Evolutionary conservation across 2,797 vertebrate species (phyloP).

Genomic region (Enteromius afrohamiltoni): DNA sequence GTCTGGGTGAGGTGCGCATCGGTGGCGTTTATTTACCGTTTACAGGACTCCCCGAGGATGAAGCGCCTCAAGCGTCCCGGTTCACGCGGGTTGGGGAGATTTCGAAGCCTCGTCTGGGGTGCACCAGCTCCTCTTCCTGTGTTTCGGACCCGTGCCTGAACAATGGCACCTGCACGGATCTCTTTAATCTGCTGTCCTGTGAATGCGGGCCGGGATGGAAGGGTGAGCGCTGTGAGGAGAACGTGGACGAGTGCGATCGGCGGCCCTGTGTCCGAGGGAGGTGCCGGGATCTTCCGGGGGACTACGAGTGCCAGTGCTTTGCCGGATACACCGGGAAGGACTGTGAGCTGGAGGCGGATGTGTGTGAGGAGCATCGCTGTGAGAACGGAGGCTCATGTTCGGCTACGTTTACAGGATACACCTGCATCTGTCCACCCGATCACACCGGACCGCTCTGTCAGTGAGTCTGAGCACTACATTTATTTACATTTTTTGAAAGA

Average conservation of each 20-base stretch:
- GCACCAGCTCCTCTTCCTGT: conserved; percentile 80
- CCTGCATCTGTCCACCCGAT: conserved; percentile 79
- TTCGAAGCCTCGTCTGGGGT: conserved; percentile 74
- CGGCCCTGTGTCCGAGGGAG: conserved; percentile 82
- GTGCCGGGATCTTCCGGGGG: conserved; percentile 80
- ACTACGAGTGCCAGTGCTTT: conserved; percentile 86
- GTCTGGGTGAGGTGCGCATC: conserved; percentile 85
- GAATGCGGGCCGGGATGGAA: conserved; percentile 84
- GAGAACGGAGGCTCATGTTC: conserved; percentile 80
- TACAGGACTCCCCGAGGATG: conserved; percentile 46
- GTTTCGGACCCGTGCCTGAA: conserved; percentile 83
- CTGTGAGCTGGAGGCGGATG: conserved; percentile 85
- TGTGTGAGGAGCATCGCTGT: conserved; percentile 83
- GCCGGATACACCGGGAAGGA: conserved; percentile 83
- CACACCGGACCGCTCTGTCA: conserved; percentile 83
- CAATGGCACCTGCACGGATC: conserved; percentile 82
- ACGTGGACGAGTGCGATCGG: conserved; percentile 82
- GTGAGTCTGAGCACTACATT: conserved; percentile 72
- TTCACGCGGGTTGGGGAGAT: conserved; percentile 69
- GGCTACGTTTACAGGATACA: conserved; percentile 72
- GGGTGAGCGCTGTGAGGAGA: conserved; percentile 80
- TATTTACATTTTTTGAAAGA: neutral
- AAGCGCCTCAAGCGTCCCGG: conserved; percentile 68
- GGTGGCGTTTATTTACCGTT: conserved; percentile 88
- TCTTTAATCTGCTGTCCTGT: conserved; percentile 87